Evolutionary conservation across 2,113 vertebrate genomes (phyloP), one percentile per base, ranked within the genome.

Genomic region (Pelmatolapia mariae): DNA sequence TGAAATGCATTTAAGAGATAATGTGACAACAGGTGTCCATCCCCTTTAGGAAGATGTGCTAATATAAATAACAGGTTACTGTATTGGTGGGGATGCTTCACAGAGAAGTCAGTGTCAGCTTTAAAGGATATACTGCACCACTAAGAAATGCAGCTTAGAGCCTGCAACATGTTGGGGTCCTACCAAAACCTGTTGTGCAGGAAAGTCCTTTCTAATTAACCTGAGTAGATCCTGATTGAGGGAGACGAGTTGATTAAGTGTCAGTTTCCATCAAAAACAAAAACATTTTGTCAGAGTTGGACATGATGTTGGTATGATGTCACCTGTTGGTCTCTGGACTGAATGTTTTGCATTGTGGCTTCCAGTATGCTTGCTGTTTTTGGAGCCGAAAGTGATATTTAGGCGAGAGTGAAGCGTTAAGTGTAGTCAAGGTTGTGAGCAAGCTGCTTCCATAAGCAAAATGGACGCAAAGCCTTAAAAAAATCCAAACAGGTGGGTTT

Each of bases 11-110:
- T 89, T 85, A 79, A 50, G 68, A 90, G 89, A 87, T 89, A 86
- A 93, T 93, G 86, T 81, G 86, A 91, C 88, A 87, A 92, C 92
- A 92, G 90, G 93, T 93, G 91, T 63, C 82, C 43, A 2, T 83
- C 82, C 88, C 19, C 54, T 86, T 89, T 73, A 76, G n/a, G 78
- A 68, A 24, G 83, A 90, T 13, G 63, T 50, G 38, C 9, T 63
- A n/a, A 47, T 90, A 83, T 84, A 90, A 94, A 92, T 85, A 86
- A 59, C 50, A 22, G 38, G 45, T 50, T 50, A 76, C 43, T 50
- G 26, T 52, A 12, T n/a, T 78, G 26, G 24, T 71, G n/a, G 66
- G n/a, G 63, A 68, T 40, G 13, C n/a, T 5, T 40, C 36, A 9
- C 63, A 68, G 63, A 40, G 63, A 71, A 40, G 36, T 78, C 71